Conservation (phyloP, 2,113 vertebrate genomes). For the Penelope pileata region DNA sequence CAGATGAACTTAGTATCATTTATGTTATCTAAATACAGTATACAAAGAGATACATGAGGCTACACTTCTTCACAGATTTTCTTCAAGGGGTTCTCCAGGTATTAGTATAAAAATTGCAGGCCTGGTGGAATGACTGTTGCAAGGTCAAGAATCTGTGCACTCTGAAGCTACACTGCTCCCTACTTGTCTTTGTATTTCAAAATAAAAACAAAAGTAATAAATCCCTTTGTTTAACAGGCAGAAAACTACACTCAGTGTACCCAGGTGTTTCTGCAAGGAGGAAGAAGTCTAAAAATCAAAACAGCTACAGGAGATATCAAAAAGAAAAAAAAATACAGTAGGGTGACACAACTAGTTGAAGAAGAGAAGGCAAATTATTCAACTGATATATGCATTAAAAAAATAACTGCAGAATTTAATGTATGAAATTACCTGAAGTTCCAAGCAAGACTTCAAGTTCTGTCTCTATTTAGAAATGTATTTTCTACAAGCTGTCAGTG, state of each 20-base stretch:
- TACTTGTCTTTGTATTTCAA: background rate
- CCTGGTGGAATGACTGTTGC: background rate
- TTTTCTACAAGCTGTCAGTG: background rate
- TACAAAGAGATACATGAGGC: background rate
- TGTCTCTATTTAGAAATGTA: background rate
- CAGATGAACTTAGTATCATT: background rate
- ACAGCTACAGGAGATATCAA: background rate
- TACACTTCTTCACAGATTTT: background rate
- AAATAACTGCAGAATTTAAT: background rate
- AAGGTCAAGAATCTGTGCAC: background rate
- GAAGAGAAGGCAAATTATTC: background rate
- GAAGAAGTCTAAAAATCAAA: background rate
- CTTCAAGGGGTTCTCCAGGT: background rate
- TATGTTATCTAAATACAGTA: background rate
- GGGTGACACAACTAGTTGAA: background rate
- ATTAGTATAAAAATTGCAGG: background rate
- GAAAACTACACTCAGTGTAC: background rate
- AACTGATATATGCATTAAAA: background rate
- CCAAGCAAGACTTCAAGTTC: background rate
- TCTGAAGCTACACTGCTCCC: background rate
- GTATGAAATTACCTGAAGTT: background rate
- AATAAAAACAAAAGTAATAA: background rate
- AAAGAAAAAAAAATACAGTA: background rate
- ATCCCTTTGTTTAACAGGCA: background rate
- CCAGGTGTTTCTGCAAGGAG: background rate